Evolutionary conservation across 2,113 vertebrate species (phyloP).

Genomic region (Cercopithecus mona): DNA sequence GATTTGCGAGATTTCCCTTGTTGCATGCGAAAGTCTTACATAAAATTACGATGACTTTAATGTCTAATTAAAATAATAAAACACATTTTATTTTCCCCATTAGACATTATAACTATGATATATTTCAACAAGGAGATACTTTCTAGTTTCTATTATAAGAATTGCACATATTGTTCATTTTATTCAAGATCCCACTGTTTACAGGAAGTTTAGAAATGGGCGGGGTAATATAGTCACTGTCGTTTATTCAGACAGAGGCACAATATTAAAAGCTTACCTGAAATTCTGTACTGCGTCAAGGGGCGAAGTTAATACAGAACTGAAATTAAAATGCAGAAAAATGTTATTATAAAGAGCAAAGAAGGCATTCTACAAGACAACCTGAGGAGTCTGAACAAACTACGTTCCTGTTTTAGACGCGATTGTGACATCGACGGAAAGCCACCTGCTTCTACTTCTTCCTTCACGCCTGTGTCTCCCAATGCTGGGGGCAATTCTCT

Average conservation of each 20-base stretch:
- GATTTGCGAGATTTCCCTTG: not conserved
- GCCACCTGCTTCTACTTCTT: not conserved
- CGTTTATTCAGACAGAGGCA: not conserved
- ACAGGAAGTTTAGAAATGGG: not conserved
- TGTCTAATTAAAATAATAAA: not conserved
- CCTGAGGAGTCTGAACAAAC: not conserved
- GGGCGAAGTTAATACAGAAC: conserved; percentile 72
- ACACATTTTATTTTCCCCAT: not conserved
- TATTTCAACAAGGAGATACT: not conserved
- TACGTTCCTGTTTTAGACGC: not conserved
- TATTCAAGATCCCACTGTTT: not conserved
- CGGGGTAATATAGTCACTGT: not conserved
- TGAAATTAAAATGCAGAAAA: conserved; percentile 79
- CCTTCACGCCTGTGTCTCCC: rapidly evolving
- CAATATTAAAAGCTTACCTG: conserved; percentile 80
- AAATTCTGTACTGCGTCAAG: conserved; percentile 81
- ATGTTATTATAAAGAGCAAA: conserved; percentile 66
- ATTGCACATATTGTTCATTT: not conserved
- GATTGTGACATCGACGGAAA: not conserved
- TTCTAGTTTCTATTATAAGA: not conserved
- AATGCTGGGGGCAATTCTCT: not conserved
- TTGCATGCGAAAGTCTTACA: not conserved
- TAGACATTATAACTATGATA: not conserved
- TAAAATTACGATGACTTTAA: not conserved
- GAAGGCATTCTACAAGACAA: conserved; percentile 27